Evolutionary conservation across 2,113 vertebrate species (phyloP).

Genomic region (Corythornis vintsioides): DNA sequence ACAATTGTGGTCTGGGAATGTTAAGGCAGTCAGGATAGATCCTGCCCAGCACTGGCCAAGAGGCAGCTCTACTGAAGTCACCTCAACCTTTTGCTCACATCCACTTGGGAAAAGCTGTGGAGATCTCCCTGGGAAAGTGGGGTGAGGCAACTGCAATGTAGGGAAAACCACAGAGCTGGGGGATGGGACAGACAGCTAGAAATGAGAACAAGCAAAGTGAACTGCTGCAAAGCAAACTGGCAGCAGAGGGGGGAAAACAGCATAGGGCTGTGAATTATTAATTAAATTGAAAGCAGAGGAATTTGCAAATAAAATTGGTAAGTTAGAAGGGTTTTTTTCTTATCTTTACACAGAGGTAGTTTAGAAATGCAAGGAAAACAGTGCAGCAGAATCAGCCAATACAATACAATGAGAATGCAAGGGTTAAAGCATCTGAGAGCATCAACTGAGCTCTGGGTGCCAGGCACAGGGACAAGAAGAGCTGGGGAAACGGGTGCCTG

Average conservation of each 20-base stretch:
- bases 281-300: background rate
- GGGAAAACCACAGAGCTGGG: background rate
- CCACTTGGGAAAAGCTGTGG: accelerated
- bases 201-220: background rate
- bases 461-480: background rate
- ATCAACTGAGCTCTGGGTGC: background rate
- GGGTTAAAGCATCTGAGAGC: background rate
- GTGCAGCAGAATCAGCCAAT: background rate
- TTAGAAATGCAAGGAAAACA: background rate
- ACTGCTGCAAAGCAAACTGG: background rate
- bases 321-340: background rate
- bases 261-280: background rate
- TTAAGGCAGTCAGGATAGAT: background rate
- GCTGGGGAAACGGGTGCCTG: background rate
- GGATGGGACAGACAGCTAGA: background rate
- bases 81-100: background rate
- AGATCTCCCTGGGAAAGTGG: background rate
- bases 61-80: background rate
- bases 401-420: background rate
- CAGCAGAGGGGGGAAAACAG: background rate
- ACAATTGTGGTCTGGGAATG: background rate
- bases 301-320: background rate
- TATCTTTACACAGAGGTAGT: background rate
- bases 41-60: background rate
- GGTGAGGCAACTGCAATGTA: accelerated